Base-by-base conservation (phyloP, 2,888 invertebrate genomes). In the Eulithis testata region DNA sequence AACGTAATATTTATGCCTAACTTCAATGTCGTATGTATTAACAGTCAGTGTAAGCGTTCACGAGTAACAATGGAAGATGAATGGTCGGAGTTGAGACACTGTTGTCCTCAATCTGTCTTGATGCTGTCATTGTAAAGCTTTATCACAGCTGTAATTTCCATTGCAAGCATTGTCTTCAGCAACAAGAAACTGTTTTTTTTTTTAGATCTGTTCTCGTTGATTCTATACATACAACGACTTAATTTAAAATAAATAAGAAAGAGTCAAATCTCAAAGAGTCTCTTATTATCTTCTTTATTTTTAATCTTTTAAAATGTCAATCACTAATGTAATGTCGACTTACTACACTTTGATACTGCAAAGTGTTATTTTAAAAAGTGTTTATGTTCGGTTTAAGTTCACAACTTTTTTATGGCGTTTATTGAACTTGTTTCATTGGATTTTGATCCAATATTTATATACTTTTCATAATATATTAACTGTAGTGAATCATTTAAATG, bases 61-160 rank as follows among this genome's bases (percentile, higher is more conserved):
- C 57, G 7, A 65, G 57, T 49, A 61, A 75, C 70, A 75, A 76
- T 70, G 50, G 66, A 71, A 71, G 65, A 74, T 65, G 64, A 68
- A 74, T 69, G 55, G 66, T 50, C 12, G 14, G 60, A 56, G 51
- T 60, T 68, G 47, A 64, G 49, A 60, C 63, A 58, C 60, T 62
- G 58, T 62, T 64, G 61, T 63, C 66, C 66, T 60, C 60, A 66
- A 52, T 64, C 37, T 66, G 66, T 62, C 63, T 52, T 65, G 64
- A 56, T 55, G 53, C 56, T 68, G 56, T 65, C 66, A 63, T 57
- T 62, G 40, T 54, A 49, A 45, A 66, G 66, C 68, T 68, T 68
- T 49, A 61, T 63, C 63, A 66, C 59, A 54, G 14, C 61, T 53
- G 71, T 68, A 73, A 76, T 76, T 75, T 71, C 74, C 71, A 75